Evolutionary conservation across 35 echinoderm and acorn worm genomes (phyloP), one percentile per base, ranked within the genome.

Genomic region (Anneissia japonica): DNA sequence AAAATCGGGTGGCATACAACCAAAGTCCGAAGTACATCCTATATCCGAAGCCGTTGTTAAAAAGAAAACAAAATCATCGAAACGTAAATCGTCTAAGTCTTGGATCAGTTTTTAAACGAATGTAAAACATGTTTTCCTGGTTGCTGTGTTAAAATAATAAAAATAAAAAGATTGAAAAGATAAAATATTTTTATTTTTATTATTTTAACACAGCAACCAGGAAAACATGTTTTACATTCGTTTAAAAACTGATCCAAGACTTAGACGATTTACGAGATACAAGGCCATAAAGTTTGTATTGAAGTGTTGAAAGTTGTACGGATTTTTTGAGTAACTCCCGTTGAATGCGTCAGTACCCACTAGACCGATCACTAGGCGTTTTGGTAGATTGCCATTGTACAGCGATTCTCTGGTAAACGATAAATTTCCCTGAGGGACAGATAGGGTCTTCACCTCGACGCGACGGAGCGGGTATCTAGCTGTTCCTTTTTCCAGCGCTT

Each of bases 261-360:
- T 85, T 89, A 10, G 87, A 37, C 16, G 93, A 84, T 45, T 87
- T 88, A 37, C 74, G 84, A 37, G 92, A 76, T 93, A 86, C 46
- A 93, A 34, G 0, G 87, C 23, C 19, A 83, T 31, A 82, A 79
- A 88, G n/a, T 90, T 90, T 29, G 81, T 74, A 19, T 81, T 83
- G 29, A 92, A 83, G 34, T 92, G 56, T 38, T 92, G 74, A 56
- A 92, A 92, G 32, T 88, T 94, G 45, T 37, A 91, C 0, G 93
- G 88, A 72, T 94, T 94, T 55, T 79, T 75, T 36, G 30, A 32
- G 36, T 84, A 88, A 28, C 29, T 11, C 4, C 91, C 91, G 33
- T 85, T 93, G 34, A 84, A 88, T 17, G 86, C 81, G 12, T 84
- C 77, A 17, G 83, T 93, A 72, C 72, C 46, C 0, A 94, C 88